Evolutionary conservation across 1,140 invertebrate genomes (phyloP).

Genomic region (Aphis craccivora): DNA sequence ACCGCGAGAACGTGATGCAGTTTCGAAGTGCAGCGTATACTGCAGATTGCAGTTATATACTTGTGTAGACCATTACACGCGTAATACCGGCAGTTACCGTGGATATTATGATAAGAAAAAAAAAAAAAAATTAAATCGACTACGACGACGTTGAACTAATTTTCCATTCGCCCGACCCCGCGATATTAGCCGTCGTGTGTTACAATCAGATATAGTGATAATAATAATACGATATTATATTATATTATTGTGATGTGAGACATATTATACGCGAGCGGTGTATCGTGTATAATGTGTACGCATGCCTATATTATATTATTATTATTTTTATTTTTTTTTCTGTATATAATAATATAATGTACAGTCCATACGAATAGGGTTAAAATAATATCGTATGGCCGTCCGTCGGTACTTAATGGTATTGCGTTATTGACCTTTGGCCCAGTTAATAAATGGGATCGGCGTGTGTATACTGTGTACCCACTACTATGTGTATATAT

Average conservation of each 20-base stretch:
- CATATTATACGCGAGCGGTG: too few species aligned
- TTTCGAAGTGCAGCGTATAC: not conserved
- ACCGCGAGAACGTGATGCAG: not conserved
- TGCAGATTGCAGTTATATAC: not conserved
- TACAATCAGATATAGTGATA: not conserved
- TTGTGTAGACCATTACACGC: not conserved
- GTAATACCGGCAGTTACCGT: not conserved
- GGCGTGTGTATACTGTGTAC: not conserved
- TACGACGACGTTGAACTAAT: not conserved
- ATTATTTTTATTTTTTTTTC: not conserved
- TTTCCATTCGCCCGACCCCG: not conserved
- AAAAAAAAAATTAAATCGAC: not conserved
- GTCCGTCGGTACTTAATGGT: not conserved
- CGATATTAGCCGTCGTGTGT: not conserved
- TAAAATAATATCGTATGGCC: not conserved
- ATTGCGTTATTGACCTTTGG: constrained; percentile 43
- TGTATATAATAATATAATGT: too few species aligned
- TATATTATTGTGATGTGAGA: not conserved
- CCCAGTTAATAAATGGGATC: constrained; percentile 4
- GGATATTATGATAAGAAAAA: too few species aligned
- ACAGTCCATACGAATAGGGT: not conserved
- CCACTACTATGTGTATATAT: not conserved
- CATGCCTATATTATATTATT: too few species aligned
- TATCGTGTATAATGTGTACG: not conserved
- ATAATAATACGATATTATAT: not conserved